Base-by-base conservation (phyloP, 2,113 vertebrate species). In the Drymodes brunneopygia region DNA sequence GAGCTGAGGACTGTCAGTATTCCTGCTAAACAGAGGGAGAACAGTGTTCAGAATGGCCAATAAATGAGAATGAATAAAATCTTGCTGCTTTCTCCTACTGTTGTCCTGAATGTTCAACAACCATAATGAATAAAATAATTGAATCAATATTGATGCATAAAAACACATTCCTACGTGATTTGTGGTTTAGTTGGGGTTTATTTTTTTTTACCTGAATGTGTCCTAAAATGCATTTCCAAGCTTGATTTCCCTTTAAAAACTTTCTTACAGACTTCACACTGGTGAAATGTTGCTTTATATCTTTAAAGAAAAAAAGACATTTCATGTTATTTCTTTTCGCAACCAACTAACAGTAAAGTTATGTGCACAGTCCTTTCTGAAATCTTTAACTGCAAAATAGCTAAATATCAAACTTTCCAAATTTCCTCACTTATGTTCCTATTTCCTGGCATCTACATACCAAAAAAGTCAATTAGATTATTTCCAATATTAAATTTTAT, bases 241-340 rank as follows among this genome's bases (percentile, higher is more conserved):
- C 99, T 99, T 95, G 99, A 99, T 97, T 99, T 99, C 79, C 99
- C 99, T 98, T 99, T 99, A 96, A 99, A 99, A 97, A 99, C 99
- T 97, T 99, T 99, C 98, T 99, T 99, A 97, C 99, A 99, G 92
- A 99, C 99, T 95, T 99, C 99, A 98, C 99, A 99, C 78, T 99
- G 99, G 97, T 99, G 99, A 98, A 99, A 98, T 10, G 99, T 99
- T 65, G 99, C 98, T 98, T 99, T 99, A 31, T 99, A 99, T 96
- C 99, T 99, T 96, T 57, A 78, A 96, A 94, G 67, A 89, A 95
- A 58, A 92, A 90, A 96, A 96, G 48, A 88, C 3, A 83, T 69
- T 89, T 77, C 8, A 65, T 21, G 24, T 93, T 95, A 93, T 17
- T 57, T 42, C 47, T 51, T 86, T 75, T 57, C 54, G 28, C 60